Evolutionary conservation across 2,888 invertebrate genomes (phyloP).

Genomic region (Acronicta leporina): DNA sequence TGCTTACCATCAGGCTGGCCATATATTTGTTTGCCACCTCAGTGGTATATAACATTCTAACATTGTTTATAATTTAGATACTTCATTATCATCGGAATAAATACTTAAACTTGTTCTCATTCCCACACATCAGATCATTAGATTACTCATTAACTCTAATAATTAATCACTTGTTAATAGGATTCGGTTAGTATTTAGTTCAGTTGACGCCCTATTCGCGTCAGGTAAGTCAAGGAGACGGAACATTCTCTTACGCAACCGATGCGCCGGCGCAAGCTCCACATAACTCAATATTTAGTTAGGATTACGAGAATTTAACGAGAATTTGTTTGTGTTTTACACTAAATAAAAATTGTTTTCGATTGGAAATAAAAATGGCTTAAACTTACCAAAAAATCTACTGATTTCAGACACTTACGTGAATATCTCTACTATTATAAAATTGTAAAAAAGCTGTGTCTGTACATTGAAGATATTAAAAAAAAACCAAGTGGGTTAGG

Average conservation of each 20-base stretch:
- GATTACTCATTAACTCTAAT: slow-evolving; percentile 3
- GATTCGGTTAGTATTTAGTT: slow-evolving; percentile 31
- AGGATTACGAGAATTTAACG: slow-evolving; percentile 13
- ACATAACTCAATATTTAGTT: slow-evolving; percentile 33
- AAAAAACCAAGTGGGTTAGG: no score
- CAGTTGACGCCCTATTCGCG: slow-evolving; percentile 33
- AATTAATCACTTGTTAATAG: slow-evolving; percentile 17
- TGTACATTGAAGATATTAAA: no score
- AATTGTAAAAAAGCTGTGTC: no score
- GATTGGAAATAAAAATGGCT: no score
- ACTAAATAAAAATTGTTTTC: background rate
- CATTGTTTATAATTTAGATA: no score
- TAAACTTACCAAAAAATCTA: no score
- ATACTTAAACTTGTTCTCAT: slow-evolving; percentile 2
- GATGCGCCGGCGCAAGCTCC: slow-evolving; percentile 41
- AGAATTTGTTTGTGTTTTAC: background rate
- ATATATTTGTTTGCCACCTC: no score
- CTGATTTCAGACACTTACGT: no score
- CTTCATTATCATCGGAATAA: no score
- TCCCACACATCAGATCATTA: background rate
- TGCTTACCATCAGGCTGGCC: no score
- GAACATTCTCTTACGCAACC: slow-evolving; percentile 49
- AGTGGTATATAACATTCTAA: no score
- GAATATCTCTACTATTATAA: no score
- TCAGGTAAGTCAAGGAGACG: slow-evolving; percentile 49